Percentiles rank a stretch among this genome's conserved stretches.
These are phyloP conservation scores for Chymomyza caudatula DNA, from an alignment of 2,888 invertebrate genomes.

Conservation along the genomic window DNA sequence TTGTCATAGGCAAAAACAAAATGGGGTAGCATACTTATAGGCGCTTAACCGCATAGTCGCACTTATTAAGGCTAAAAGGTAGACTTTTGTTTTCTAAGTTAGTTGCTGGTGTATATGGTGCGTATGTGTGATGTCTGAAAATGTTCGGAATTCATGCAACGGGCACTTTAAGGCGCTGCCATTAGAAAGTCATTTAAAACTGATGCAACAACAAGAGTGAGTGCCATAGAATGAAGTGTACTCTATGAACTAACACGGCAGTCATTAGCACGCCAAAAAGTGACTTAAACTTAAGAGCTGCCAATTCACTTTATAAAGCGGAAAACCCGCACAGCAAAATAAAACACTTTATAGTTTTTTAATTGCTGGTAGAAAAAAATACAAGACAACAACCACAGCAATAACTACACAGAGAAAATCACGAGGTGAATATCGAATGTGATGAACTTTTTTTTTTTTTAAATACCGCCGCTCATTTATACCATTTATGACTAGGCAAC, in stretches of 20 bases:
- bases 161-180: neutral
- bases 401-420: too few relatives aligned
- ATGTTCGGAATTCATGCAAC: too few relatives aligned
- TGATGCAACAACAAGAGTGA: slow-evolving; percentile 7
- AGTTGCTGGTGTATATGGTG: neutral
- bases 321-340: slow-evolving; percentile 18
- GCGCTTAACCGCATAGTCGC: slow-evolving; percentile 5
- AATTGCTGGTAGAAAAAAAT: slow-evolving; percentile 30
- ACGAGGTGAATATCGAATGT: too few relatives aligned
- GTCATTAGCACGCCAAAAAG: slow-evolving; percentile 34
- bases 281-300: slow-evolving; percentile 1
- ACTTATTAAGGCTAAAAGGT: neutral
- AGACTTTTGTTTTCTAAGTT: neutral
- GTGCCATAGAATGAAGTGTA: neutral
- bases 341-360: slow-evolving; percentile 31
- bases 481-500: too few relatives aligned
- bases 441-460: too few relatives aligned
- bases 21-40: neutral
- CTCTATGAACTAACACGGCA: slow-evolving; percentile 29
- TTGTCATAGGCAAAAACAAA: slow-evolving; percentile 15
- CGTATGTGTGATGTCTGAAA: neutral
- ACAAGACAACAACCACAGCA: too few relatives aligned
- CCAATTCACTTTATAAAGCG: neutral
- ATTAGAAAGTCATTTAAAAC: slow-evolving; percentile 9
- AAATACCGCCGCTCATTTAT: too few relatives aligned